These are phyloP conservation scores for Clupea harengus DNA, from an alignment of 2,113 vertebrate species.

Conservation along the genomic window DNA sequence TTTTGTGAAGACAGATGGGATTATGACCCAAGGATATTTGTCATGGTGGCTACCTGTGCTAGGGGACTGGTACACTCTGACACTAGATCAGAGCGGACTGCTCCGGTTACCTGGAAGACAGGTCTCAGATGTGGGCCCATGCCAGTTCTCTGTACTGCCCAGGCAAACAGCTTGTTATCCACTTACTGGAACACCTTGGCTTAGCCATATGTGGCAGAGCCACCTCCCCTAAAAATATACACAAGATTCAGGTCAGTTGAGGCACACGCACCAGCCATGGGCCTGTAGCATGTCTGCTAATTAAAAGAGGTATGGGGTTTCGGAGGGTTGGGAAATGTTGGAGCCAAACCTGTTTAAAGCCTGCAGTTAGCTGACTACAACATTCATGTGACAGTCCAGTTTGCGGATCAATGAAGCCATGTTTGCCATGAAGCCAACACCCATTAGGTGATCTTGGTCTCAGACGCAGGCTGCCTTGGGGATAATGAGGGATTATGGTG, in stretches of 20 bases:
- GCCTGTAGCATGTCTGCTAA: not conserved
- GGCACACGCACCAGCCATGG: not conserved
- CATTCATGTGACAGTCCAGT: not conserved
- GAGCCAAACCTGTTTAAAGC: not conserved
- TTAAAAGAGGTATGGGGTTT: not conserved
- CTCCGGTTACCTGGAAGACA: not conserved
- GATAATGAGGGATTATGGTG: not conserved
- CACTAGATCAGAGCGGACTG: not conserved
- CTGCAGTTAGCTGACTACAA: not conserved
- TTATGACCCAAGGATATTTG: not conserved
- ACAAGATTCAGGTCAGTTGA: not conserved
- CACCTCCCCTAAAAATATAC: slow-evolving; percentile 17
- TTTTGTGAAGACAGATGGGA: not conserved
- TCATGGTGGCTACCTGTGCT: not conserved
- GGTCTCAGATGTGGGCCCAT: not conserved
- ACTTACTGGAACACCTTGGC: not conserved
- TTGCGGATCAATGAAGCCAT: not conserved
- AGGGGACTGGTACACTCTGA: not conserved
- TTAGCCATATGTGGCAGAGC: not conserved
- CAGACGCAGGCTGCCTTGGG: not conserved
- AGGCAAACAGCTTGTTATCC: slow-evolving; percentile 3
- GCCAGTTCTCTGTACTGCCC: not conserved
- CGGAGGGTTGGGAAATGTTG: not conserved
- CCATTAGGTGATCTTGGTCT: slow-evolving; percentile 1
- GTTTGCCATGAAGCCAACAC: not conserved